These are phyloP conservation scores for Drosophila novamexicana DNA, from an alignment of 1,140 invertebrate genomes.

Conservation along the genomic window DNA sequence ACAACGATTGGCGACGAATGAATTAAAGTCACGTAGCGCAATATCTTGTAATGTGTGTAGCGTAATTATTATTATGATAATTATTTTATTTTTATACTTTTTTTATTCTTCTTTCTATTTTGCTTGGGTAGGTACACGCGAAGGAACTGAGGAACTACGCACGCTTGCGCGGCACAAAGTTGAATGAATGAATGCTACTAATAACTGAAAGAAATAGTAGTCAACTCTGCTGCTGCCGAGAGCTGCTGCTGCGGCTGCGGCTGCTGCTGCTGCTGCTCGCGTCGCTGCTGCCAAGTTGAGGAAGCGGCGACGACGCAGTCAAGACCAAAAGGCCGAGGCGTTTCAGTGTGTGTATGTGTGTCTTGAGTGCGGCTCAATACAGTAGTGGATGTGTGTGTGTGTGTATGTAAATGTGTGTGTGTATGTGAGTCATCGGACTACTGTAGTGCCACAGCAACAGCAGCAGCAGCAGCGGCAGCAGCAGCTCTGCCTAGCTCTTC, in stretches of 20 bases:
- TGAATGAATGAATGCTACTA: conserved; percentile 82
- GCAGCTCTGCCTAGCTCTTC: conserved; percentile 54
- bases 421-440: conserved; percentile 71
- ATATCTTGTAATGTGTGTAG: conserved; percentile 1
- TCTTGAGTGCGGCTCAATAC: conserved; percentile 47
- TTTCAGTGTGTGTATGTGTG: conserved; percentile 27
- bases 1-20: conserved; percentile 20
- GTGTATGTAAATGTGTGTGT: conserved; percentile 38
- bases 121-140: conserved; percentile 65
- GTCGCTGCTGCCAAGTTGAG: conserved; percentile 74
- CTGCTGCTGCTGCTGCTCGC: conserved; percentile 51
- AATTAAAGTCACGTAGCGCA: conserved; percentile 33
- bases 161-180: conserved; percentile 82
- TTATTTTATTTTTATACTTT: conserved; percentile 20
- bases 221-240: conserved; percentile 62
- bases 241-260: conserved; percentile 36
- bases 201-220: conserved; percentile 83
- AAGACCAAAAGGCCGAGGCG: conserved; percentile 54
- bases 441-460: conserved; percentile 37
- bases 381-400: conserved; percentile 37
- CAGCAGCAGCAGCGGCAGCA: conserved; percentile 31
- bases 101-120: conserved; percentile 25
- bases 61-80: conserved; percentile 25
- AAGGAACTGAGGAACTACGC: conserved; percentile 82
- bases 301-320: conserved; percentile 65